Conservation (phyloP, 1,140 invertebrate species). For the Eupeodes corollae region DNA sequence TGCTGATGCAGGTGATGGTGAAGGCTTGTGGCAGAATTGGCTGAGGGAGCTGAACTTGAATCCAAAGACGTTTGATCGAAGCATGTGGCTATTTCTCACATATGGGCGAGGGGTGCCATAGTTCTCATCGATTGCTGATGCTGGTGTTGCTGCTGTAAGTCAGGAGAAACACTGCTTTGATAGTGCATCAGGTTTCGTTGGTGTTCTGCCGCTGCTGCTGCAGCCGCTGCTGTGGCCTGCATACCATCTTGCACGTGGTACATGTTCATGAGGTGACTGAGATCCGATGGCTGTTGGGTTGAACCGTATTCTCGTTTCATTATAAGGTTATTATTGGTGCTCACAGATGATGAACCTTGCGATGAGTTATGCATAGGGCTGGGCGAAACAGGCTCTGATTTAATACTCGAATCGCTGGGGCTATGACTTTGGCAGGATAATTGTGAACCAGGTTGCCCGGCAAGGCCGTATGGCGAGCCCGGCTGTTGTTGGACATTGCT, state of each 20-base stretch:
- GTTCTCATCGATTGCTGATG: slow-evolving; percentile 48
- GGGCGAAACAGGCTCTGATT: slow-evolving; percentile 71
- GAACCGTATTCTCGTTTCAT: slow-evolving; percentile 58
- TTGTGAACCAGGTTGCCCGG: slow-evolving; percentile 47
- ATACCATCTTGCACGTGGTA: slow-evolving; percentile 46
- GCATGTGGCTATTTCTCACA: slow-evolving; percentile 50
- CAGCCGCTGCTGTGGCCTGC: slow-evolving; percentile 36
- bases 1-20: slow-evolving; percentile 15
- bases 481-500: slow-evolving; percentile 47
- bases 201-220: slow-evolving; percentile 38
- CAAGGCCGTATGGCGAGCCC: slow-evolving; percentile 50
- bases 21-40: slow-evolving; percentile 15
- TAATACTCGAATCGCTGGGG: slow-evolving; percentile 68
- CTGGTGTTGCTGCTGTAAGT: slow-evolving; percentile 38
- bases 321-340: slow-evolving; percentile 34
- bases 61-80: slow-evolving; percentile 22
- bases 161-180: slow-evolving; percentile 26
- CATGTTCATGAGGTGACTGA: slow-evolving; percentile 52
- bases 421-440: slow-evolving; percentile 60
- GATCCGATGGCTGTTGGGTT: slow-evolving; percentile 38
- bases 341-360: slow-evolving; percentile 9
- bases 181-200: slow-evolving; percentile 36
- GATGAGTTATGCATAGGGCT: slow-evolving; percentile 39
- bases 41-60: not conserved
- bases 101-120: slow-evolving; percentile 59